A percentile compares a stretch with the other conserved stretches of the same genome.
Conservation (phyloP, 1,140 invertebrate genomes). For the Polypedilum pembai region DNA sequence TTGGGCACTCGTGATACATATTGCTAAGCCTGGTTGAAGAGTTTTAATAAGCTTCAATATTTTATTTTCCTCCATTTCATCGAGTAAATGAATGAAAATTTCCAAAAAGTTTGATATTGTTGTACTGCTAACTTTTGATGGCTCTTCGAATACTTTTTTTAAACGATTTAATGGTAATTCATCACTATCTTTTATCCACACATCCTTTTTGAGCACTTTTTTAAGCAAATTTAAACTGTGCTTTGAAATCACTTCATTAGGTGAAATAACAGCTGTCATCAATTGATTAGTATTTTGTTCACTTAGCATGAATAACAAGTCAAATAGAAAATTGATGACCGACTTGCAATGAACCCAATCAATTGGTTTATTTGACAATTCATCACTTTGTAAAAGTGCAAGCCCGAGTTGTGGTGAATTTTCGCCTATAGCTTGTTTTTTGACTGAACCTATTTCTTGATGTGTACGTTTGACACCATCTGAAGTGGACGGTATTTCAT, state of each 20-base stretch:
- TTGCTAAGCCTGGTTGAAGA: conserved; percentile 65
- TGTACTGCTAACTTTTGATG: conserved; percentile 71
- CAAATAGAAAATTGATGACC: conserved; percentile 82
- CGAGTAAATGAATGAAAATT: conserved; percentile 76
- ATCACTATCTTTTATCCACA: conserved; percentile 87
- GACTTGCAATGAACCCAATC: conserved; percentile 83
- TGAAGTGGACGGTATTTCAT: background rate
- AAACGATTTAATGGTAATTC: conserved; percentile 90
- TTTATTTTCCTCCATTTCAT: conserved; percentile 78
- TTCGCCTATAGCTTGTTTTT: conserved; percentile 32
- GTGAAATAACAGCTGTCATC: conserved; percentile 52
- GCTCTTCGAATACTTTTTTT: conserved; percentile 53
- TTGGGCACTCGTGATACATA: conserved; percentile 80
- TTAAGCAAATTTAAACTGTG: conserved; percentile 83
- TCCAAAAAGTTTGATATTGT: conserved; percentile 92
- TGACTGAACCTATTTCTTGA: conserved; percentile 31
- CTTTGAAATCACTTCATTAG: conserved; percentile 76
- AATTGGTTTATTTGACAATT: conserved; percentile 66
- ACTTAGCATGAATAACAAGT: conserved; percentile 80
- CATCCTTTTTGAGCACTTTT: conserved; percentile 79
- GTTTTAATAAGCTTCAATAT: conserved; percentile 76
- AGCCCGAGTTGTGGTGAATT: conserved; percentile 31
- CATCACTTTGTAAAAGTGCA: conserved; percentile 41
- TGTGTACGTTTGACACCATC: conserved; percentile 29
- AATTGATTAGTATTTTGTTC: conserved; percentile 43